These are phyloP conservation scores for Remorina albescens DNA, from an alignment of 2,797 vertebrate species.

Conservation along the genomic window DNA sequence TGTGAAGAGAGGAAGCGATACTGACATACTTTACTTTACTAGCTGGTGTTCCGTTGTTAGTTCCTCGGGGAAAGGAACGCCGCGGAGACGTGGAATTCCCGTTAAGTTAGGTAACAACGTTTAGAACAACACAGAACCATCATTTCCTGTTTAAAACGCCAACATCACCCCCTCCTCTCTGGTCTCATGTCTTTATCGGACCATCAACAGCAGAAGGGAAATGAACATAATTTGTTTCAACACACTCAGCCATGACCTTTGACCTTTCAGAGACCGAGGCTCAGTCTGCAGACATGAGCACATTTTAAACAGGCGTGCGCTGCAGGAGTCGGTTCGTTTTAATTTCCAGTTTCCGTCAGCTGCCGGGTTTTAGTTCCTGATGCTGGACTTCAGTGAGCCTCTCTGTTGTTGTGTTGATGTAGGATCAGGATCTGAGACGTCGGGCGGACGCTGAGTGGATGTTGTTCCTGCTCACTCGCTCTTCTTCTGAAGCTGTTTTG, in stretches of 20 bases:
- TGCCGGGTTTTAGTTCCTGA: constrained; percentile 28
- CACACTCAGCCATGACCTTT: constrained; percentile 12
- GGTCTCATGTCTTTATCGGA: constrained; percentile 10
- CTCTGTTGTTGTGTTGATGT: constrained; percentile 37
- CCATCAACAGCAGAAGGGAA: constrained; percentile 8
- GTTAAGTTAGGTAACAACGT: background rate
- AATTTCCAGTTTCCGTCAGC: constrained; percentile 34
- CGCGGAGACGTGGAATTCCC: too few relatives aligned
- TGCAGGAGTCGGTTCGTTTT: background rate
- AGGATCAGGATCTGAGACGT: constrained; percentile 55
- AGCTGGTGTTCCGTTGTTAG: too few relatives aligned
- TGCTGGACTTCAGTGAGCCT: constrained; percentile 21
- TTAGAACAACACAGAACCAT: constrained; percentile 1
- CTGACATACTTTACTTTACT: too few relatives aligned
- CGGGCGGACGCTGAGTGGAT: constrained; percentile 29
- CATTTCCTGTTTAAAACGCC: constrained; percentile 17
- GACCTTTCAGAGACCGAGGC: constrained; percentile 1
- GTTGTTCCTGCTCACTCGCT: too few relatives aligned
- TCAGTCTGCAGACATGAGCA: background rate
- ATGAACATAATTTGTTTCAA: background rate
- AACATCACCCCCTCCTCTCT: background rate
- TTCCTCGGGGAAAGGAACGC: too few relatives aligned
- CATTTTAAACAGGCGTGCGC: background rate
- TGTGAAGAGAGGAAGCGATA: too few relatives aligned
- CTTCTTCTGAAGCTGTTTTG: too few relatives aligned